These are phyloP conservation scores for Nephrocerus scutellatus DNA, from an alignment of 2,888 invertebrate species.

Conservation along the genomic window DNA sequence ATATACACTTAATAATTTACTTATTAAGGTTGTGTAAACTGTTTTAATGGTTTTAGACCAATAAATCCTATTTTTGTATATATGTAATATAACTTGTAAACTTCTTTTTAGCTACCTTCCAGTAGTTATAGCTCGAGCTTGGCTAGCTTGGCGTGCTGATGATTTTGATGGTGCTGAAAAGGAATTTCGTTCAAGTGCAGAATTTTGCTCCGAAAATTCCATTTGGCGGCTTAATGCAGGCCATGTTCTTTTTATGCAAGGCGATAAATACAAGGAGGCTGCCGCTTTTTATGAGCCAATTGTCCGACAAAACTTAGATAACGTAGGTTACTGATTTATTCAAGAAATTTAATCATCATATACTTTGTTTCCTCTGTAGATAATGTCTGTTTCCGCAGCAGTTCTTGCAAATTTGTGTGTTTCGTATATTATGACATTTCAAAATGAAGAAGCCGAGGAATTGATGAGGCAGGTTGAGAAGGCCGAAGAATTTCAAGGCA, in stretches of 20 bases:
- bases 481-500: constrained; percentile 88
- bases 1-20: too few relatives aligned
- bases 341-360: too few relatives aligned
- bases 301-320: constrained; percentile 89
- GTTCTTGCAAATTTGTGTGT: constrained; percentile 97
- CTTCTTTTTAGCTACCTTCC: constrained; percentile 73
- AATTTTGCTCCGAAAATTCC: constrained; percentile 96
- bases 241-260: constrained; percentile 98
- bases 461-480: constrained; percentile 98
- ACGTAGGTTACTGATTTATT: constrained; percentile 51
- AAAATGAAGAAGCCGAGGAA: constrained; percentile 98
- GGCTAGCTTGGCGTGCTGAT: constrained; percentile 96
- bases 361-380: constrained; percentile 48
- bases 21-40: too few relatives aligned
- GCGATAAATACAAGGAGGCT: constrained; percentile 96
- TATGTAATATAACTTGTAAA: constrained; percentile 15
- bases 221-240: constrained; percentile 97
- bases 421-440: constrained; percentile 97
- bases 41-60: too few relatives aligned
- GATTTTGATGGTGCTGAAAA: constrained; percentile 95
- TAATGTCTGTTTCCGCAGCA: constrained; percentile 92
- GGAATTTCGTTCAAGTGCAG: constrained; percentile 92
- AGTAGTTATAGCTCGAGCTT: constrained; percentile 98
- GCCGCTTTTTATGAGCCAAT: constrained; percentile 97
- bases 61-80: too few relatives aligned